Conservation (phyloP, 2,797 vertebrate genomes). For the Thripadectes ignobilis region DNA sequence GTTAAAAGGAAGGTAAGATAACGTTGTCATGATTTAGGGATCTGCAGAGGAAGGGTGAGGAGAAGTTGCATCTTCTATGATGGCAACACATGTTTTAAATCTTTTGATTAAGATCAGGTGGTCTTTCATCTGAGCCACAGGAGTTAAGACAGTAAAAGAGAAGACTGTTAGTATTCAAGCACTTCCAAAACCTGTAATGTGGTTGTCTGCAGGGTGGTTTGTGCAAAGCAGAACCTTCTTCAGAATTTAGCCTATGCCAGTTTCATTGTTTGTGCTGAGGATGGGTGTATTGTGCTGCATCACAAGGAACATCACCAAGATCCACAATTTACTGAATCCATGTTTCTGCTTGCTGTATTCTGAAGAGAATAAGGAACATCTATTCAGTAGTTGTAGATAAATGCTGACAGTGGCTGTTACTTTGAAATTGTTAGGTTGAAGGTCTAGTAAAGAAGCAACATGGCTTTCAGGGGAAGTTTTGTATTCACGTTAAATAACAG, state of each 20-base stretch:
- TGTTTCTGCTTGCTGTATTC: neutral
- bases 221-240: neutral
- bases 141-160: neutral
- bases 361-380: neutral
- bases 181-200: neutral
- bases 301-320: neutral
- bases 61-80: neutral
- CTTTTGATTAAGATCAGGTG: neutral
- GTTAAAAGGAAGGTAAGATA: neutral
- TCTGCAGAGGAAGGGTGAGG: neutral
- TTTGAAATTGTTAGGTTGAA: neutral
- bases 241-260: neutral
- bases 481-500: neutral
- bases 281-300: neutral
- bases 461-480: neutral
- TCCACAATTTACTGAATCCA: neutral
- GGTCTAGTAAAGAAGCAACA: neutral
- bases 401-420: neutral
- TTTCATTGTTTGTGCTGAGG: neutral
- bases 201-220: neutral
- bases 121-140: neutral
- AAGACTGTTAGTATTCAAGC: neutral
- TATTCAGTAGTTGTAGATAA: neutral
- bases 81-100: rapidly evolving
- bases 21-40: neutral